phyloP scores from a whole-genome alignment of 2,888 invertebrate species.

The Gerosis bhagava region DNA sequence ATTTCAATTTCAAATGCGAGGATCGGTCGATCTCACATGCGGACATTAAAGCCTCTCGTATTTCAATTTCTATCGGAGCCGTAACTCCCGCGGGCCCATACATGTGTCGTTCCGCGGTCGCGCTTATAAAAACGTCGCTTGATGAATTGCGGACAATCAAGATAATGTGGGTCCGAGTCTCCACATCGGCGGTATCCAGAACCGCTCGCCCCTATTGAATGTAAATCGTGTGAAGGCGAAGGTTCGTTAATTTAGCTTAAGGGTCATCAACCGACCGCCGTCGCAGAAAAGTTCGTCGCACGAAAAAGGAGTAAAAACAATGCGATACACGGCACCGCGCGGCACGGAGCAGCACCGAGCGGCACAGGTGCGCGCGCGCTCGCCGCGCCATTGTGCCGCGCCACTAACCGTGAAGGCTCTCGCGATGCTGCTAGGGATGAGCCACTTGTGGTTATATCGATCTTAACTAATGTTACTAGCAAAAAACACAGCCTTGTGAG shows the following conservation, averaged over 20 bases:
- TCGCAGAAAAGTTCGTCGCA: constrained; percentile 68
- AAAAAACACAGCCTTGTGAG: too few relatives aligned
- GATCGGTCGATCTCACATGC: constrained; percentile 7
- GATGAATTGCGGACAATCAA: constrained; percentile 32
- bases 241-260: constrained; percentile 42
- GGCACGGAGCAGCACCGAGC: too few relatives aligned
- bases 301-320: constrained; percentile 55
- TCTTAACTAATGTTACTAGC: too few relatives aligned
- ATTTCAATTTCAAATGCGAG: constrained; percentile 16
- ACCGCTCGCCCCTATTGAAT: constrained; percentile 30
- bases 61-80: constrained; percentile 16
- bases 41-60: constrained; percentile 6
- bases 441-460: too few relatives aligned
- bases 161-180: constrained; percentile 17
- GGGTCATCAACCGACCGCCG: constrained; percentile 65
- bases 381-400: constrained; percentile 63
- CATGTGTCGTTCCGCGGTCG: constrained; percentile 24
- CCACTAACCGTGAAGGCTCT: constrained; percentile 48
- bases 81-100: constrained; percentile 25
- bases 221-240: constrained; percentile 33
- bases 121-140: constrained; percentile 18
- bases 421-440: not conserved
- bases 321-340: constrained; percentile 46
- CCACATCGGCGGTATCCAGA: constrained; percentile 13
- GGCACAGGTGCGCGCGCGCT: constrained; percentile 75